Percentiles rank a stretch among this genome's conserved stretches.
phyloP scores from a whole-genome alignment of 2,113 vertebrate genomes.

The Oxyruncus cristatus region DNA sequence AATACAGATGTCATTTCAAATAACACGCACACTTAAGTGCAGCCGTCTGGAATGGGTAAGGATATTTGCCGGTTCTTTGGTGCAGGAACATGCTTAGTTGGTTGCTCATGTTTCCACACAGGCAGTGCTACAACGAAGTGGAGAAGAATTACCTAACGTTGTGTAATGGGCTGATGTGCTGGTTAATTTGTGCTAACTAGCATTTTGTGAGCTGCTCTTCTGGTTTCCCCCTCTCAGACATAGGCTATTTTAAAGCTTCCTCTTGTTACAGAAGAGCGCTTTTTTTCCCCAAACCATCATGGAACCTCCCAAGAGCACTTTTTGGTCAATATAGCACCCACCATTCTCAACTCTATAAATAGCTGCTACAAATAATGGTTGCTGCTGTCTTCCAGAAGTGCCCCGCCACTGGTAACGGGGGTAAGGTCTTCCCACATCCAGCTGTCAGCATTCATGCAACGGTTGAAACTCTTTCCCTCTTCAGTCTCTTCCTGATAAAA shows the following conservation, averaged over 20 bases:
- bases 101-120: background rate
- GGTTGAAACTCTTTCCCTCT: background rate
- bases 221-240: background rate
- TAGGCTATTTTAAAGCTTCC: background rate
- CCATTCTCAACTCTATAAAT: background rate
- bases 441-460: background rate
- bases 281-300: background rate
- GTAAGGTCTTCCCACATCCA: background rate
- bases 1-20: background rate
- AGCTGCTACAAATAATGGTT: constrained; percentile 7
- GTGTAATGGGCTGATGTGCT: background rate
- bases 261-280: background rate
- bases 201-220: background rate
- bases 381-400: constrained; percentile 30
- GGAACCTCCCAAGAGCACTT: background rate
- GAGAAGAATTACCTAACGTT: background rate
- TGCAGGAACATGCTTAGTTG: background rate
- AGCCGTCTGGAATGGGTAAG: background rate
- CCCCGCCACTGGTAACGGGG: background rate
- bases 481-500: constrained; percentile 61
- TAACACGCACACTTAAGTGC: rapidly evolving
- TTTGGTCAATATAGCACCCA: constrained; percentile 12
- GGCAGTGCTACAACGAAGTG: background rate
- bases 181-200: background rate
- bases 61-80: background rate